Base-by-base conservation (phyloP, 2,888 invertebrate species). In the Dicycla oo region DNA sequence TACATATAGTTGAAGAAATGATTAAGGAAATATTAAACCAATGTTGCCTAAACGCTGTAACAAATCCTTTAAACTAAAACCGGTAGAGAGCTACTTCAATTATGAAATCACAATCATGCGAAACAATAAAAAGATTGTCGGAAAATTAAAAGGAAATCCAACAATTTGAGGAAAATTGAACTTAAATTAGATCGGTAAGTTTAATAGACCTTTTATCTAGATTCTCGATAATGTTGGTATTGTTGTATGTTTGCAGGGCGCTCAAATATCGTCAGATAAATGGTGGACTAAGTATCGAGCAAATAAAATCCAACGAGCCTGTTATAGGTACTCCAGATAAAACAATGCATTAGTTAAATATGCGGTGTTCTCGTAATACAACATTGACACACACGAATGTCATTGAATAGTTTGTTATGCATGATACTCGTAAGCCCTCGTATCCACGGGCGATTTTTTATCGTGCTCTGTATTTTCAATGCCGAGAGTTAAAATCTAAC, bases 301-400 rank as follows among this genome's bases (percentile, higher is more conserved):
- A 84, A 81, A 80, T 75, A 77, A 67, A 70, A 65, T 65, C 66
- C 75, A 66, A 63, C 53, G 15, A 45, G 30, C 30, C 54, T 20
- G 40, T 23, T 51, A 51, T 3, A 51, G 23, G 23, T 56, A 75
- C 56, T 73, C n/a, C 11, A 73, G 78, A 84, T 69, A 64, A 65
- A 78, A 78, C 75, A 73, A 74, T 63, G 73, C 66, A 71, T 80
- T 82, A 77, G 64, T 71, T 69, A 83, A 83, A 83, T 74, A 74
- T 49, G 38, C 26, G 8, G 0, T 49, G 53, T 61, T 80, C 65
- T 61, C 69, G 6, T 40, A 56, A 30, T 20, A 71, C 75, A 80
- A 84, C 66, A 84, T 84, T 81, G 72, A 69, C 78, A 72, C 49
- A 76, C 65, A 74, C 67, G 79, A 71, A 74, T 77, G 47, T 66